A percentile compares a stretch with the other conserved stretches of the same genome.
Conservation (phyloP, 2,888 invertebrate species). For the Mesorhabditis spiculigera region DNA sequence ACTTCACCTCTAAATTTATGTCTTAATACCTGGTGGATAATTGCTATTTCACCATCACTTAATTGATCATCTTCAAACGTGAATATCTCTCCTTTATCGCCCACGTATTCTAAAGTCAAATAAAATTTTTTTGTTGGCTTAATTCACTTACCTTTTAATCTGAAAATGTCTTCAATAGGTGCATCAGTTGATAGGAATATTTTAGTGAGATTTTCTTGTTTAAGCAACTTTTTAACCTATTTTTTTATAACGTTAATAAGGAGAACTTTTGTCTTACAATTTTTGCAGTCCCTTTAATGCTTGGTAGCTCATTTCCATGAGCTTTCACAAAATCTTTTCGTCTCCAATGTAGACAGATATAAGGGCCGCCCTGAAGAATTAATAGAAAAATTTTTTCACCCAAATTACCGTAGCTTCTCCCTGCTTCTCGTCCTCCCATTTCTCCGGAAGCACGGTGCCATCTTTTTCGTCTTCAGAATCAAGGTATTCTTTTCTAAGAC, state of each 20-base stretch:
- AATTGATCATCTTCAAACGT: conserved; percentile 24
- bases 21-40: conserved; percentile 48
- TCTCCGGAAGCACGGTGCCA: conserved; percentile 18
- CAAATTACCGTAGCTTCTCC: background rate
- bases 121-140: conserved; percentile 27
- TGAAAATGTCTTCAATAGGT: conserved; percentile 58
- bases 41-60: conserved; percentile 47
- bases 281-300: conserved; percentile 72
- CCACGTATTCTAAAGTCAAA: conserved; percentile 56
- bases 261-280: conserved; percentile 12
- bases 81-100: conserved; percentile 37
- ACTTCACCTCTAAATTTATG: background rate
- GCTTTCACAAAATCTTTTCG: conserved; percentile 80
- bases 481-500: conserved; percentile 62
- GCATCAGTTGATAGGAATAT: conserved; percentile 52
- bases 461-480: conserved; percentile 32
- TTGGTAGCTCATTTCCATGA: conserved; percentile 74
- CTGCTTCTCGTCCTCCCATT: conserved; percentile 20
- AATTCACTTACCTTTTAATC: conserved; percentile 62
- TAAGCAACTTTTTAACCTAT: conserved; percentile 24
- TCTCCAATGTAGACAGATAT: conserved; percentile 80
- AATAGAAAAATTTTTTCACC: background rate
- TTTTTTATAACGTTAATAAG: too few relatives aligned
- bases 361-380: conserved; percentile 65
- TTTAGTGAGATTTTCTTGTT: conserved; percentile 22